These are phyloP conservation scores for Cygnus atratus DNA, from an alignment of 2,113 vertebrate species.

Conservation along the genomic window DNA sequence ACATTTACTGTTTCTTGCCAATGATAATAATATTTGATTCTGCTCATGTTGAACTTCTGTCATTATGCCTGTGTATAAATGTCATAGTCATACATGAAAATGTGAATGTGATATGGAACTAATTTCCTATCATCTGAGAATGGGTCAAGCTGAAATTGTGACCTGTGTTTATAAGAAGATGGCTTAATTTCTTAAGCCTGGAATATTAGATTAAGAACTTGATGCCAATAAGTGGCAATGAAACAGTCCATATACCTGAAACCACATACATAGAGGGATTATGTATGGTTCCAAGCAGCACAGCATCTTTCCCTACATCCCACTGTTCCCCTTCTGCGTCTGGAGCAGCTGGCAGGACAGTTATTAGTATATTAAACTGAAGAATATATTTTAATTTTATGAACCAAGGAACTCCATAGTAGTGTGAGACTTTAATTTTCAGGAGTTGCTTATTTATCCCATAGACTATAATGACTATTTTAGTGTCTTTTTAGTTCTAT, in stretches of 20 bases:
- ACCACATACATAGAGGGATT: neutral
- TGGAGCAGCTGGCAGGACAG: neutral
- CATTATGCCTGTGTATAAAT: slow-evolving; percentile 11
- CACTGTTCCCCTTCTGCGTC: neutral
- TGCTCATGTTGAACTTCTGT: slow-evolving; percentile 32
- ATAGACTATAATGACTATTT: neutral
- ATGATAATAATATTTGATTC: slow-evolving; percentile 66
- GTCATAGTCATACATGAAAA: slow-evolving; percentile 41
- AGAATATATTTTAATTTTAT: neutral
- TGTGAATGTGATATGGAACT: neutral
- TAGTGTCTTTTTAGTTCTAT: neutral
- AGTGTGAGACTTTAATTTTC: neutral
- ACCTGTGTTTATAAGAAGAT: neutral
- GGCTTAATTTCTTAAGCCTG: neutral
- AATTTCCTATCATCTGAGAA: slow-evolving; percentile 41
- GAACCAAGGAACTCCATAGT: accelerated
- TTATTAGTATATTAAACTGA: neutral
- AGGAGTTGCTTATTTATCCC: neutral
- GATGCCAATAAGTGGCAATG: neutral
- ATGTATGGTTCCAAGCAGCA: neutral
- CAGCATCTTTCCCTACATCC: neutral
- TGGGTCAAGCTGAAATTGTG: neutral
- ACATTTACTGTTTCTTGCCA: slow-evolving; percentile 63
- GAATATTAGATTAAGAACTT: neutral
- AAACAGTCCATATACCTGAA: neutral